Evolutionary conservation across 2,113 vertebrate genomes (phyloP).

Genomic region (Origma solitaria): DNA sequence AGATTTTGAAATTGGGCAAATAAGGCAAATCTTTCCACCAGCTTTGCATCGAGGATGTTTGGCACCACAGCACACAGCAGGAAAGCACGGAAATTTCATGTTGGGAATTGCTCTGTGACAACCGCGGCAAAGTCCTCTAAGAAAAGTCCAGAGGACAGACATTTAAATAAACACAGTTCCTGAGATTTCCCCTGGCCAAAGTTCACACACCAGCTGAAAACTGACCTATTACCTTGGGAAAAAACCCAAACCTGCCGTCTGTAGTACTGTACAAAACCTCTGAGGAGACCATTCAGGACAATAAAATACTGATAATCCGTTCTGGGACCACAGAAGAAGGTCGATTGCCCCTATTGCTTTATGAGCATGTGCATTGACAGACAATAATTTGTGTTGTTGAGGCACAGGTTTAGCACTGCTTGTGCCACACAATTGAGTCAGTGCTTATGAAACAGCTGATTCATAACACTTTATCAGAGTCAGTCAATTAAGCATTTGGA

Average conservation of each 20-base stretch:
- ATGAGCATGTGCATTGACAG: neutral
- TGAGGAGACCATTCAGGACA: neutral
- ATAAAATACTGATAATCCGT: neutral
- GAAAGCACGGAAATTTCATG: neutral
- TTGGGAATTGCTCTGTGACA: neutral
- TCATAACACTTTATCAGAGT: neutral
- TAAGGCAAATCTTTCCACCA: neutral
- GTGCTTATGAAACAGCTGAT: neutral
- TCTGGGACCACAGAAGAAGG: neutral
- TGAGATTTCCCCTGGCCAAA: neutral
- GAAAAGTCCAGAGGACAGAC: neutral
- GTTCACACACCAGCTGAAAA: neutral
- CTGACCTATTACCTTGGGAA: neutral
- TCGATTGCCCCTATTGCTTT: neutral
- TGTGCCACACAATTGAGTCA: neutral
- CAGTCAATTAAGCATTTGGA: neutral
- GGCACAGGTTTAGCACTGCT: neutral
- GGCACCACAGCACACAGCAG: neutral
- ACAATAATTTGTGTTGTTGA: neutral
- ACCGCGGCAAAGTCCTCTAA: neutral
- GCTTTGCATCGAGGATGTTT: neutral
- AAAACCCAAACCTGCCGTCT: too few relatives aligned
- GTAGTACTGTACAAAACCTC: too few relatives aligned
- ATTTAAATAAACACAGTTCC: neutral
- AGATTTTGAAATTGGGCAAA: neutral